A percentile compares a stretch with the other conserved stretches of the same genome.
Evolutionary conservation across 2,888 invertebrate species (phyloP).

Genomic region (Ditylenchus weischeri): DNA sequence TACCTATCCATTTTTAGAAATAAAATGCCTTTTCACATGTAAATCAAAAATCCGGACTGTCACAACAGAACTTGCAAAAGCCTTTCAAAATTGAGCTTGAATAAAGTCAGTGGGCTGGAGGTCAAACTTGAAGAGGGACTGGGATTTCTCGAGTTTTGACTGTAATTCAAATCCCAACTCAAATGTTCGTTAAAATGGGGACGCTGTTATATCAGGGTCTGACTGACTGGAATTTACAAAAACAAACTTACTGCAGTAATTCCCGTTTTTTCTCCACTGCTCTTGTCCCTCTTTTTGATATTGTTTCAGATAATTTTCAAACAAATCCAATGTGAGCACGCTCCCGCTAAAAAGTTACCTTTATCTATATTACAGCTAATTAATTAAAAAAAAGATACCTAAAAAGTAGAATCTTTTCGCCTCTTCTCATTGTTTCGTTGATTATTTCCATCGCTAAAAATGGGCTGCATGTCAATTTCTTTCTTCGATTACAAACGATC

Average conservation of each 20-base stretch:
- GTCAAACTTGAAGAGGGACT: too few species aligned
- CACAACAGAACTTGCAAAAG: too few species aligned
- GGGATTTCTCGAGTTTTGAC: too few species aligned
- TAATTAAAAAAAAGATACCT: conserved; percentile 49
- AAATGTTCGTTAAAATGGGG: background rate
- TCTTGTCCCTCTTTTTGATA: conserved; percentile 31
- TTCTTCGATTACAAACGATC: too few species aligned
- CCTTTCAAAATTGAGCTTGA: too few species aligned
- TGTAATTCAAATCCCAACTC: background rate
- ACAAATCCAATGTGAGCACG: conserved; percentile 85
- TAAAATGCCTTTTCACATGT: background rate
- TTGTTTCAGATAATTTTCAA: conserved; percentile 79
- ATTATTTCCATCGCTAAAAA: conserved; percentile 79
- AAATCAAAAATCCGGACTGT: background rate
- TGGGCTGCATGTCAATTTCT: too few species aligned
- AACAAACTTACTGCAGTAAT: conserved; percentile 78
- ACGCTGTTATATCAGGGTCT: too few species aligned
- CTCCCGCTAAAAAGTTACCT: conserved; percentile 73
- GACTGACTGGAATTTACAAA: too few species aligned
- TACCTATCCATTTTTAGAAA: too few species aligned
- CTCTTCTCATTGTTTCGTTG: conserved; percentile 78
- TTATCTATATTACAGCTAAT: background rate
- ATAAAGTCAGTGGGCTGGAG: too few species aligned
- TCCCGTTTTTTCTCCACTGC: conserved; percentile 78
- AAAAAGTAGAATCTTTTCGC: conserved; percentile 87